Evolutionary conservation across 2,113 vertebrate genomes (phyloP).

Genomic region (Fulmarus glacialis): DNA sequence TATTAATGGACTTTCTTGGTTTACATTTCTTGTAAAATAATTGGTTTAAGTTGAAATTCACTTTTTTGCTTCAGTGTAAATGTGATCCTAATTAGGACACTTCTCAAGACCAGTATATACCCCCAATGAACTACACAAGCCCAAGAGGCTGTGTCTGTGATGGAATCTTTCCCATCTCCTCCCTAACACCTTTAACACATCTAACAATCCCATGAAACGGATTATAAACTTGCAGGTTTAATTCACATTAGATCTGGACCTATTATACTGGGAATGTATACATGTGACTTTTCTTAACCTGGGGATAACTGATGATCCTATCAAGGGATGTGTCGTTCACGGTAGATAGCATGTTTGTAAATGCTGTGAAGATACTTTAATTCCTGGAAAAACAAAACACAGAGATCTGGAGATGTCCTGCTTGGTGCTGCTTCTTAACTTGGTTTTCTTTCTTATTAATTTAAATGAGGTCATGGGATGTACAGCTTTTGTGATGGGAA

Average conservation of each 20-base stretch:
- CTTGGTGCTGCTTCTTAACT: not conserved
- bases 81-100: not conserved
- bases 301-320: not conserved
- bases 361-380: not conserved
- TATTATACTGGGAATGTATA: not conserved
- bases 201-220: not conserved
- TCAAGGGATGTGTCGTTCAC: not conserved
- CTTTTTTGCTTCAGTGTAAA: not conserved
- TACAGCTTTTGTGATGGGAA: not conserved
- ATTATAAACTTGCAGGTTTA: not conserved
- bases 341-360: not conserved
- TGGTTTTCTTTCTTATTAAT: not conserved
- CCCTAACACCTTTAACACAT: not conserved
- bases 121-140: not conserved
- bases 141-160: not conserved
- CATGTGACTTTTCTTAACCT: not conserved
- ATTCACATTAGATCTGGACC: not conserved
- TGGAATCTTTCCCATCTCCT: not conserved
- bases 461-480: not conserved
- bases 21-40: not conserved
- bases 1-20: not conserved
- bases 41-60: not conserved
- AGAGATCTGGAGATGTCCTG: not conserved
- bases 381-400: not conserved
- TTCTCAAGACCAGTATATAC: not conserved